Conservation (phyloP, 2,888 invertebrate genomes). For the Deilephila porcellus region DNA sequence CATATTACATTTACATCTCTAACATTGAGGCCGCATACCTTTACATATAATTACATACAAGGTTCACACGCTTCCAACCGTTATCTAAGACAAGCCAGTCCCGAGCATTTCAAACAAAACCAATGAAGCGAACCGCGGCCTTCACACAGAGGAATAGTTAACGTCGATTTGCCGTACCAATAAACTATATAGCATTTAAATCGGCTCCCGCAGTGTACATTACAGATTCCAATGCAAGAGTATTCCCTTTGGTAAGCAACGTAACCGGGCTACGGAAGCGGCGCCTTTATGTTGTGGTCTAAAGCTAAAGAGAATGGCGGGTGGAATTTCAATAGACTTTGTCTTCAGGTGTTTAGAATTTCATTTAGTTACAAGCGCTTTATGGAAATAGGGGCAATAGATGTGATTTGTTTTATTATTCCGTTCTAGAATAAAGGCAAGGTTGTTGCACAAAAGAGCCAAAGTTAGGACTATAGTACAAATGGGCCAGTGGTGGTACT, state of each 20-base stretch:
- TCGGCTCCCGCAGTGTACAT: constrained; percentile 24
- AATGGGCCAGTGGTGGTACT: no score
- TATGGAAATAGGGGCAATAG: no score
- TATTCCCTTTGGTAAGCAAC: constrained; percentile 45
- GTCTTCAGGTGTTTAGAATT: not conserved
- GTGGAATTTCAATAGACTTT: not conserved
- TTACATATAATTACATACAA: no score
- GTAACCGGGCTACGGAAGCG: constrained; percentile 33
- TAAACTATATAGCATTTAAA: constrained; percentile 32
- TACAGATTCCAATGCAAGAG: constrained; percentile 36
- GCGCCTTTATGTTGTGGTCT: constrained; percentile 41
- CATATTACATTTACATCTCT: no score
- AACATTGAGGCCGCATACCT: no score
- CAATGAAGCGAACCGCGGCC: not conserved
- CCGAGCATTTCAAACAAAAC: not conserved
- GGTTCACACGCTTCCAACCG: not conserved
- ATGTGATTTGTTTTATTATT: no score
- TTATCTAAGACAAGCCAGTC: not conserved
- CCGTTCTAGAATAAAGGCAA: no score
- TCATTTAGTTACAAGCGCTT: not conserved
- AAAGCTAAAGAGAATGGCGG: not conserved
- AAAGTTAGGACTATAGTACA: no score
- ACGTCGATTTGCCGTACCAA: constrained; percentile 15
- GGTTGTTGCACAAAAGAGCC: no score
- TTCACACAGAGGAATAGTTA: constrained; percentile 13